Base-by-base conservation (phyloP, 2,797 vertebrate species). In the Australoheros facetus region DNA sequence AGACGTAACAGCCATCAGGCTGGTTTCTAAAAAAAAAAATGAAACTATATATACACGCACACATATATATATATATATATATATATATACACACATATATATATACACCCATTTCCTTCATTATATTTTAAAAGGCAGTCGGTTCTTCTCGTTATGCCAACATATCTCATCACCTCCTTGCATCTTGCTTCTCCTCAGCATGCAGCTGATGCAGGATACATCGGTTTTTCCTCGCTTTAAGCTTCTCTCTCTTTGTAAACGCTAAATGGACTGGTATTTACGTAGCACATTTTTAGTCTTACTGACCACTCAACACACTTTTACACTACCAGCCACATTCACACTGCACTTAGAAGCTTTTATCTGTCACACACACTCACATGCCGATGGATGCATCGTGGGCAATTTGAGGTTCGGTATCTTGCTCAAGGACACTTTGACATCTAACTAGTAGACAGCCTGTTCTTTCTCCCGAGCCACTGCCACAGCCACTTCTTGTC, bases 391-490 rank as follows among this genome's bases (percentile, higher is more conserved):
- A 69, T 69, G 45, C 45, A 17, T 17, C 45, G 16, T 7, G 45
- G 16, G 16, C 17, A 69, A 69, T 51, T 69, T 69, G 64, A 48
- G 64, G 42, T 69, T 69, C 42, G 13, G 5, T 69, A 51, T 30
- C 42, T 69, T 69, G 42, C 62, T 39, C 64, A 69, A 69, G 64
- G 42, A 69, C 64, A 69, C 42, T 19, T 30, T 30, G 42, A 69
- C 62, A 69, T 66, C 16, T 23, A 48, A 48, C 16, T 26, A 69
- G 62, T 17, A 51, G 42, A 69, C 12, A 42, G 45, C 62, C 62
- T 66, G 39, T 11, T 66, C 62, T 28, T 3, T 42, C 5, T 0
- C 42, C 23, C n/a, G 39, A 66, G 42, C 8, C 23, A 66, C 23
- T 28, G 2, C 26, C 42, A 48, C 42, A n/a, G 26, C 48, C 10